Conservation (phyloP, 1,140 invertebrate genomes). For the Nilaparvata lugens region DNA sequence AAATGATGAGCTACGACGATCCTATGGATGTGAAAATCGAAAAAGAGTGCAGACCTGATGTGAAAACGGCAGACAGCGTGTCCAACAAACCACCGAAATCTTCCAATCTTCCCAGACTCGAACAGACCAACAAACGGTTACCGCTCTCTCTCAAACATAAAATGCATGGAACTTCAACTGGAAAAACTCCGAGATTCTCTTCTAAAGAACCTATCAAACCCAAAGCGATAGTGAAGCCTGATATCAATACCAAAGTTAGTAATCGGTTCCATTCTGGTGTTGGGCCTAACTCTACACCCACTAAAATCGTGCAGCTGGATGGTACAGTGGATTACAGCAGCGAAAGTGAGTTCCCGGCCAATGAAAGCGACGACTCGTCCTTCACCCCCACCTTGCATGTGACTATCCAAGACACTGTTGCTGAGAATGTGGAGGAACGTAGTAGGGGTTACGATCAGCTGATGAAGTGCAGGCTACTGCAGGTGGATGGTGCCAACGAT, state of each 20-base stretch:
- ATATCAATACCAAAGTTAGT: background rate
- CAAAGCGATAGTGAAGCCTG: background rate
- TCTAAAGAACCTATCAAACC: background rate
- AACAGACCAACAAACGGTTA: too few species aligned
- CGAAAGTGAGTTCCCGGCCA: slow-evolving; percentile 19
- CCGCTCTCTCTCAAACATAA: too few species aligned
- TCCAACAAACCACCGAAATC: too few species aligned
- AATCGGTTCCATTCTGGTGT: too few species aligned
- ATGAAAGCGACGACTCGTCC: slow-evolving; percentile 19
- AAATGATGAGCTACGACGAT: slow-evolving; percentile 48
- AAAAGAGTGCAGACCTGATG: slow-evolving; percentile 6
- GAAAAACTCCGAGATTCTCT: too few species aligned
- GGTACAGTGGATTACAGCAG: slow-evolving; percentile 48
- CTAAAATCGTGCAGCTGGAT: slow-evolving; percentile 46
- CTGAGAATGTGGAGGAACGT: slow-evolving; percentile 18
- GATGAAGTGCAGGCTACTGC: slow-evolving; percentile 36
- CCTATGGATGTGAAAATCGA: slow-evolving; percentile 10
- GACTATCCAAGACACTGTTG: slow-evolving; percentile 8
- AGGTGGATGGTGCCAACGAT: slow-evolving; percentile 52
- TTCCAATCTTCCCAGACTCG: too few species aligned
- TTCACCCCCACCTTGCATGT: slow-evolving; percentile 4
- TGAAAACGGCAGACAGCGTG: too few species aligned
- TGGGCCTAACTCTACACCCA: too few species aligned
- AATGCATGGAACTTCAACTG: too few species aligned
- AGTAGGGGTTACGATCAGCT: background rate